These are phyloP conservation scores for Dorcus parallelipipedus DNA, from an alignment of 2,888 invertebrate genomes.

Conservation along the genomic window DNA sequence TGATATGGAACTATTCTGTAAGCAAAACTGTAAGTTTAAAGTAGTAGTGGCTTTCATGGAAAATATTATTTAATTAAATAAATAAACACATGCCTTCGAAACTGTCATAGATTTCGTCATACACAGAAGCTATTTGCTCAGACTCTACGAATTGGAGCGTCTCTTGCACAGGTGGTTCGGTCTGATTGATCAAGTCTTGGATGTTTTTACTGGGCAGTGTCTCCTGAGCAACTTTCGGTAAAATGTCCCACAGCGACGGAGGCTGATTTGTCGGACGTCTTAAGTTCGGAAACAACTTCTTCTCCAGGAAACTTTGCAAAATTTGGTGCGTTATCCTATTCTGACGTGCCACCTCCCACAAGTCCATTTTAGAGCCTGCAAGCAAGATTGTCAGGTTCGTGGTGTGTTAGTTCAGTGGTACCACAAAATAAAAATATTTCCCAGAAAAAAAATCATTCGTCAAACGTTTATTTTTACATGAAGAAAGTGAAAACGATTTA, in stretches of 20 bases:
- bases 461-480: too few species aligned
- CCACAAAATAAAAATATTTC: too few species aligned
- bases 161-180: slow-evolving; percentile 46
- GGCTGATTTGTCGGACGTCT: slow-evolving; percentile 46
- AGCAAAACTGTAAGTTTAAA: not conserved
- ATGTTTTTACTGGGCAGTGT: slow-evolving; percentile 34
- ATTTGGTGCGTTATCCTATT: slow-evolving; percentile 76
- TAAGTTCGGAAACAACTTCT: slow-evolving; percentile 61
- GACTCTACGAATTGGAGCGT: slow-evolving; percentile 68
- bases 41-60: not conserved
- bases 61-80: not conserved
- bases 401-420: too few species aligned
- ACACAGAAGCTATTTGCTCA: slow-evolving; percentile 56
- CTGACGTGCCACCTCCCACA: slow-evolving; percentile 65
- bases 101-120: slow-evolving; percentile 58
- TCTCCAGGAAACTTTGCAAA: slow-evolving; percentile 69
- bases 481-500: too few species aligned
- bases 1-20: not conserved
- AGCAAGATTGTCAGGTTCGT: slow-evolving; percentile 22
- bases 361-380: slow-evolving; percentile 45
- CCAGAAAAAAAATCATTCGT: too few species aligned
- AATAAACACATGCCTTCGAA: slow-evolving; percentile 28
- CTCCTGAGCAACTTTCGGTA: slow-evolving; percentile 50
- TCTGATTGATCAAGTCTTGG: slow-evolving; percentile 36
- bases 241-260: slow-evolving; percentile 64